phyloP scores from a whole-genome alignment of 2,113 vertebrate species.

The Pluvianellus socialis region DNA sequence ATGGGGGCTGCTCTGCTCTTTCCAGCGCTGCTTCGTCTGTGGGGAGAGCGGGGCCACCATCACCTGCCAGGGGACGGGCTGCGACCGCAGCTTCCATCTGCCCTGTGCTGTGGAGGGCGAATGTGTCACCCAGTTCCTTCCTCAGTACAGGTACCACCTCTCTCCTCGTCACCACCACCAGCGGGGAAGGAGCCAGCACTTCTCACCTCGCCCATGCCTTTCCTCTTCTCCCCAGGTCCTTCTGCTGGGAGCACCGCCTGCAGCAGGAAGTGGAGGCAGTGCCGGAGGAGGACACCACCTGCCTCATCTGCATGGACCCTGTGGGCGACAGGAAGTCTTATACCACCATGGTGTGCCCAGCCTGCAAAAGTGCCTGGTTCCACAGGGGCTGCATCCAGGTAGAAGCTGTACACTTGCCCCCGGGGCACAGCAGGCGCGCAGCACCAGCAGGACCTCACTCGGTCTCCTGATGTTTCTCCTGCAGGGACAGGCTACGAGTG shows the following conservation, averaged over 20 bases:
- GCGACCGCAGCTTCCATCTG: neutral
- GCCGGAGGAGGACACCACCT: rapidly evolving
- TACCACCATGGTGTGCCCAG: neutral
- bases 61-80: neutral
- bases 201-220: too few relatives aligned
- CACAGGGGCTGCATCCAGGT: neutral
- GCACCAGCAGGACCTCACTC: too few relatives aligned
- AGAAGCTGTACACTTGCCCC: too few relatives aligned
- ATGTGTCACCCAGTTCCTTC: neutral
- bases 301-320: neutral
- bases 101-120: neutral
- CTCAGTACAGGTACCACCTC: too few relatives aligned
- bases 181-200: too few relatives aligned
- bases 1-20: neutral
- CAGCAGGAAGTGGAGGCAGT: neutral
- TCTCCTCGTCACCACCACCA: too few relatives aligned
- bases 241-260: neutral
- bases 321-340: neutral
- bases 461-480: too few relatives aligned
- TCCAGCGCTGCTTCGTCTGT: neutral
- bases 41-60: neutral
- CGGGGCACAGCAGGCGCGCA: too few relatives aligned
- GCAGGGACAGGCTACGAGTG: too few relatives aligned
- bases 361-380: neutral
- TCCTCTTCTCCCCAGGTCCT: neutral